Evolutionary conservation across 1,140 invertebrate species (phyloP).

Genomic region (Pristionchus pacificus): DNA sequence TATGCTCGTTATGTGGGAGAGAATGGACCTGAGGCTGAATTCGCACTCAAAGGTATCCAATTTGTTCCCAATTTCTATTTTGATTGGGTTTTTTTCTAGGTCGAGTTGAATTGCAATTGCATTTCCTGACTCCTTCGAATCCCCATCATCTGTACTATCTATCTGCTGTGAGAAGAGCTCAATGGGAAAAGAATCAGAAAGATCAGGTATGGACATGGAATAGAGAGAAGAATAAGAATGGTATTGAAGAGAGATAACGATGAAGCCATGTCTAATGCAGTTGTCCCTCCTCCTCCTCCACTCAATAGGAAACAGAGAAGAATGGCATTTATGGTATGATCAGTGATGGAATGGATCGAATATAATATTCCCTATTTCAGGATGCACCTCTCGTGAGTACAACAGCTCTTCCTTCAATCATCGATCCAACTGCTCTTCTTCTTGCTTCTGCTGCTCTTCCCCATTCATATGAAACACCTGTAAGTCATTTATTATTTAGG

Average conservation of each 20-base stretch:
- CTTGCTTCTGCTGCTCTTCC: background rate
- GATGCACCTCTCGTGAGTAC: background rate
- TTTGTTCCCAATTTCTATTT: background rate
- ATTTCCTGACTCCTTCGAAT: conserved; percentile 27
- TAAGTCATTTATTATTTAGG: background rate
- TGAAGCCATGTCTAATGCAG: background rate
- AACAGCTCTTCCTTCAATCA: background rate
- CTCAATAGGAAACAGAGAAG: conserved; percentile 1
- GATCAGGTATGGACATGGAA: background rate
- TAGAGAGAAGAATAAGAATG: background rate
- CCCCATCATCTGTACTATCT: conserved; percentile 27
- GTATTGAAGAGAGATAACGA: background rate
- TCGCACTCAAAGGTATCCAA: conserved; percentile 2
- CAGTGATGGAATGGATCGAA: background rate
- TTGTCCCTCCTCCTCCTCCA: background rate
- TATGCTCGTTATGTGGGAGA: conserved; percentile 23
- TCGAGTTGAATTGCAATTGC: conserved; percentile 20
- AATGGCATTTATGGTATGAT: background rate
- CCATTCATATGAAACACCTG: background rate
- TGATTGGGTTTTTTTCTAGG: conserved; percentile 1
- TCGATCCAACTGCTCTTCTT: background rate
- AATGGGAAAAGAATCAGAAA: conserved; percentile 17
- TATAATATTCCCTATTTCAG: background rate
- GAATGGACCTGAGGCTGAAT: conserved; percentile 16
- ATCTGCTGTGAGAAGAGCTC: conserved; percentile 16